Evolutionary conservation across 2,113 vertebrate genomes (phyloP), one percentile per base, ranked within the genome.

Genomic region (Otus sunia): DNA sequence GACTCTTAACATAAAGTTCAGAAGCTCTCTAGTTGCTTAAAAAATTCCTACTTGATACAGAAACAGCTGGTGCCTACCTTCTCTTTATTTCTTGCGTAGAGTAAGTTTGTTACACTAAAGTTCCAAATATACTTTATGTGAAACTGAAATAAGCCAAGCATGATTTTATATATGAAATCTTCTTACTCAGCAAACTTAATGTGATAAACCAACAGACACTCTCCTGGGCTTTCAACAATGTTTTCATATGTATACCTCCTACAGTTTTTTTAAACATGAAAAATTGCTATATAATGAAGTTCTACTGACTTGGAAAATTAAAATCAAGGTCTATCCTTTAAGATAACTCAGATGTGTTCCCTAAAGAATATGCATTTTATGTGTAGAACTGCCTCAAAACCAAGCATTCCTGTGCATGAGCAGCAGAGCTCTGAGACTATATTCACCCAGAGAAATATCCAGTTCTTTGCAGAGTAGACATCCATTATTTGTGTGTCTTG

Each of bases 181-280:
- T 77, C 75, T 91, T 72, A 67, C 30, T 88, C 36, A 34, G 66
- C 64, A 81, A 81, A 83, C 47, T 82, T 79, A 62, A 68, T 26
- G 37, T 60, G 78, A 78, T 88, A 96, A 85, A 79, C 58, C 45
- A 93, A 55, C 73, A 86, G 73, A 50, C 11, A 14, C 49, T 88
- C 23, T 26, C 23, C 53, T 74, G 90, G 86, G 30, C 85, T 82
- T 96, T 95, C 56, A 92, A 34, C 23, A 88, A 50, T 91, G n/a
- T 92, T 96, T 95, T 91, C 39, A 63, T 79, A 66, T 18, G 43
- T 67, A 77, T 89, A 13, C 56, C 26, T 95, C 75, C 41, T 77
- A n/a, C 19, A 81, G 56, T 86, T 97, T 71, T 79, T 96, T 94
- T 71, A 93, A 97, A 94, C 55, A 47, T 75, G 36, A 92, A 56